phyloP scores from a whole-genome alignment of 2,113 vertebrate species.

The Labeo rohita region DNA sequence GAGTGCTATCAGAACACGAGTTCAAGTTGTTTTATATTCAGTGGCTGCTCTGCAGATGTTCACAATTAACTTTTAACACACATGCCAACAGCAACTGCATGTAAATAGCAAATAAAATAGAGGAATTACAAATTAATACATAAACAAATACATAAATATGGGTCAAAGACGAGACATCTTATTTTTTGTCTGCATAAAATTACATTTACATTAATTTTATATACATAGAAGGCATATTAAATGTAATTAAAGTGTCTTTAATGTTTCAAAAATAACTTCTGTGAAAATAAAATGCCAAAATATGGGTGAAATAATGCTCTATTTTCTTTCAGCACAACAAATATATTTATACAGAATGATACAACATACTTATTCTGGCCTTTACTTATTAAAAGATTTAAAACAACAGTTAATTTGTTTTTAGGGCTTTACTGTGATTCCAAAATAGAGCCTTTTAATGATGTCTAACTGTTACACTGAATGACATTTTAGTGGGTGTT shows the following conservation, averaged over 20 bases:
- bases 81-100: neutral
- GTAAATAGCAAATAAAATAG: neutral
- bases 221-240: no score
- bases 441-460: neutral
- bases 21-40: neutral
- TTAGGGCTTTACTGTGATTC: neutral
- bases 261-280: neutral
- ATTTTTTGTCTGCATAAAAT: neutral
- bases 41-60: neutral
- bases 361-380: neutral
- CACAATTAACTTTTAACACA: neutral
- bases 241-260: neutral
- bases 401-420: neutral
- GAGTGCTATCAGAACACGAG: conserved; percentile 3
- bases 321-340: neutral
- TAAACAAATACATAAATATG: no score
- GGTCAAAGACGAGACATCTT: no score
- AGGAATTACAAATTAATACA: neutral
- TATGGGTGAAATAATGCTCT: neutral
- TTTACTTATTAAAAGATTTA: no score
- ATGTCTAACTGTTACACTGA: neutral
- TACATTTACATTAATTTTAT: neutral
- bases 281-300: neutral
- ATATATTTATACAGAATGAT: neutral
- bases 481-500: neutral